phyloP scores from a whole-genome alignment of 2,888 invertebrate species.

The Chymomyza amoena region DNA sequence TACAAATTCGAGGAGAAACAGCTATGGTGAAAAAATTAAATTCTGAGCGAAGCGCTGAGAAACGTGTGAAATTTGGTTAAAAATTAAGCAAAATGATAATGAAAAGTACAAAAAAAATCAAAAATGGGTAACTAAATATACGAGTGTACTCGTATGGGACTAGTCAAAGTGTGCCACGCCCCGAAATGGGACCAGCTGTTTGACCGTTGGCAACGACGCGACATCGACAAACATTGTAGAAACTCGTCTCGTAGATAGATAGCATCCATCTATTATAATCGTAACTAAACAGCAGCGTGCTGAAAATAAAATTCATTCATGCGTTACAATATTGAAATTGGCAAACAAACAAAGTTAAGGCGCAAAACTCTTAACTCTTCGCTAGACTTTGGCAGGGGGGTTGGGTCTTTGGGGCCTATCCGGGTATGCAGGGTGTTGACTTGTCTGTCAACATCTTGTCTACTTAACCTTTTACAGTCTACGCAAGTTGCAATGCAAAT shows the following conservation, averaged over 20 bases:
- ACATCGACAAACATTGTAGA: conserved; percentile 38
- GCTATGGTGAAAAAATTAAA: not conserved
- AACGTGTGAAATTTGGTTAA: conserved; percentile 48
- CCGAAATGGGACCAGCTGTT: conserved; percentile 48
- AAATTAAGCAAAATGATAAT: conserved; percentile 50
- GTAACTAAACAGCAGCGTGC: conserved; percentile 16
- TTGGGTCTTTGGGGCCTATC: not conserved
- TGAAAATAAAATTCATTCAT: conserved; percentile 59
- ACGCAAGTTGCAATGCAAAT: conserved; percentile 6
- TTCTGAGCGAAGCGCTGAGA: conserved; percentile 29
- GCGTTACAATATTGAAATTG: conserved; percentile 70
- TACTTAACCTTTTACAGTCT: conserved; percentile 29
- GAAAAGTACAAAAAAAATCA: conserved; percentile 36
- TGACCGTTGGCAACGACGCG: conserved; percentile 16
- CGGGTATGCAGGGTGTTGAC: not conserved
- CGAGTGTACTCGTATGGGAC: conserved; percentile 10
- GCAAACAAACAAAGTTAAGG: conserved; percentile 49
- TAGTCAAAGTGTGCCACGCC: conserved; percentile 39
- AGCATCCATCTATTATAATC: conserved; percentile 24
- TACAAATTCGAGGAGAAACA: not conserved
- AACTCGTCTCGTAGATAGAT: conserved; percentile 20
- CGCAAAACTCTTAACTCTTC: not conserved
- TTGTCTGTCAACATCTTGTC: conserved; percentile 21
- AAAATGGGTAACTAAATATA: not conserved
- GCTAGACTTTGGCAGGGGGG: too few relatives aligned